These are phyloP conservation scores for Notechis scutatus DNA, from an alignment of 2,113 vertebrate genomes.

Conservation along the genomic window DNA sequence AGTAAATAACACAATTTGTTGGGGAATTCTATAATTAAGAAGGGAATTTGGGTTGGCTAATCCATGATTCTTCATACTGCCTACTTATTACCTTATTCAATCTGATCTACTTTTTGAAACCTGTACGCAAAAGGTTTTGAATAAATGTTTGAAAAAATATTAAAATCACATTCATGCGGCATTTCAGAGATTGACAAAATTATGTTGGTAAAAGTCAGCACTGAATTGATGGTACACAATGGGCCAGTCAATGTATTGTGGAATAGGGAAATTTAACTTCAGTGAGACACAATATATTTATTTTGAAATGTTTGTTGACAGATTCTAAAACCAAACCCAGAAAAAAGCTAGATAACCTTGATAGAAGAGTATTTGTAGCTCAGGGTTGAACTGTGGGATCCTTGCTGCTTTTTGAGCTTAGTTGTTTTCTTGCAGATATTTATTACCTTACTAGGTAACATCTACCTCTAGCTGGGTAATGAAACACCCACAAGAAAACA, in stretches of 20 bases:
- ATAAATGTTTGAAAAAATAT: background rate
- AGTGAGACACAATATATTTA: background rate
- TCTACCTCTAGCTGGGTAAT: background rate
- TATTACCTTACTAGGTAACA: background rate
- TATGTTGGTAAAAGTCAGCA: background rate
- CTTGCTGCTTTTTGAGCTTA: background rate
- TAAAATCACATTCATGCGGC: background rate
- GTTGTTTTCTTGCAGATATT: background rate
- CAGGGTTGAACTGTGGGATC: background rate
- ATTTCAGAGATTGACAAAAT: background rate
- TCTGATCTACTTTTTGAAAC: constrained; percentile 1
- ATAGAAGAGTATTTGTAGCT: background rate
- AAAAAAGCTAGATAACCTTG: background rate
- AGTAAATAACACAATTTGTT: constrained; percentile 7
- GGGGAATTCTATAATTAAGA: background rate
- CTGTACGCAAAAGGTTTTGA: background rate
- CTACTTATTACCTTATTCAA: constrained; percentile 20
- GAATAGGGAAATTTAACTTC: background rate
- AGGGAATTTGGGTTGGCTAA: constrained; percentile 1
- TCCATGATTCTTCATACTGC: background rate
- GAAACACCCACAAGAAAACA: background rate
- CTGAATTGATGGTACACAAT: background rate
- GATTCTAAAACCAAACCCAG: background rate
- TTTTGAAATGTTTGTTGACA: background rate
- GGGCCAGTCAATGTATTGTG: background rate